Base-by-base conservation (phyloP, 2,113 vertebrate genomes). In the Mustelus asterias region DNA sequence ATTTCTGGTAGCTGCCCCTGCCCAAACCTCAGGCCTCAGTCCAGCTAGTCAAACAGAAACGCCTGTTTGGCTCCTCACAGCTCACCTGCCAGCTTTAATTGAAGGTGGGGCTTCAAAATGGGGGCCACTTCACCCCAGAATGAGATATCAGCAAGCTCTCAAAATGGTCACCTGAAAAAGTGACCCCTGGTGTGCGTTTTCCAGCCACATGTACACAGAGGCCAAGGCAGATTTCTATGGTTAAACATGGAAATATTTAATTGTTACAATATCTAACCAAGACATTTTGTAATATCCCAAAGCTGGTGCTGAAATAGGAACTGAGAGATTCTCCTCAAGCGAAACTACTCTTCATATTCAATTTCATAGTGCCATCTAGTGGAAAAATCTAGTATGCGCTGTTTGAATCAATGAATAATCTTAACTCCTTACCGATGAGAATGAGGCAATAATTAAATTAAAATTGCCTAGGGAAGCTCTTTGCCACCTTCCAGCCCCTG, bases 291-390 rank as follows among this genome's bases (percentile, higher is more conserved):
- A 83, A 41, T 44, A 44, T 83, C 18, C 80, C 37, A 83, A 22
- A 41, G 16, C 37, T 44, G 37, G 80, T 20, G 6, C 3, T 83
- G 37, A 83, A 83, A 83, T n/a, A 22, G 37, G 18, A 83, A 18
- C 8, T 54, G 48, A 54, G 78, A 18, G 37, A 37, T 20, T 83
- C 80, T 83, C 37, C 37, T 16, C 37, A 22, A 20, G 16, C 37
- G 6, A 83, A n/a, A 44, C 37, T 83, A n/a, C 37, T 41, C 80
- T 83, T 18, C 16, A 83, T 83, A 41, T 63, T 14, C 88, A 90
- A 60, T 60, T 90, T 90, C 88, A 90, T 54, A 90, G 88, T 60
- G 88, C 88, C 88, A 90, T 90, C 88, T 58, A 90, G 88, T 90
- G 88, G 44, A 86, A 20, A 2, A 86, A 86, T 20, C 41, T 37